phyloP scores from a whole-genome alignment of 2,797 vertebrate genomes.

The Mormyrus hasselquistii region DNA sequence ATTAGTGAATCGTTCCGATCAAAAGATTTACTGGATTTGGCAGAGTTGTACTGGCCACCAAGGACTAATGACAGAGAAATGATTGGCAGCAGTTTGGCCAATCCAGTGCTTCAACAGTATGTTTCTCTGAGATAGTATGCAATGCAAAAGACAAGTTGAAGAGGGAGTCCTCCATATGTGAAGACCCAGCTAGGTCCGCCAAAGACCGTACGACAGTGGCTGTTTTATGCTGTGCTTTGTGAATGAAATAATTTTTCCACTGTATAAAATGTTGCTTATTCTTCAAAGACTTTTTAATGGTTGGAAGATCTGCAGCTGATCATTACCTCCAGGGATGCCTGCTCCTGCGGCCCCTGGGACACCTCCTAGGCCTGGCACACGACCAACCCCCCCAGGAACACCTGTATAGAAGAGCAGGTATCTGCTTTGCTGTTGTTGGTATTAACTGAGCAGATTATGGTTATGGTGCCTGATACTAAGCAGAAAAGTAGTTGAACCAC shows the following conservation, averaged over 20 bases:
- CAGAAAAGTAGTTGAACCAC: neutral
- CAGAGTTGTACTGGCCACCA: neutral
- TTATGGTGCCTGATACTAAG: neutral
- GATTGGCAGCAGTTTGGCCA: neutral
- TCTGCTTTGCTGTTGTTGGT: neutral
- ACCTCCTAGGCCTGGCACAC: neutral
- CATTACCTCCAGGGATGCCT: neutral
- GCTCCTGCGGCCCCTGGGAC: neutral
- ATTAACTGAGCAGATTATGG: neutral
- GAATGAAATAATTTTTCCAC: neutral
- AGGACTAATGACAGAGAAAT: neutral
- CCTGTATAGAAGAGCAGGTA: neutral
- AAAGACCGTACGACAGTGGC: neutral
- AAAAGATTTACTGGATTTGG: neutral
- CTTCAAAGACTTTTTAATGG: neutral
- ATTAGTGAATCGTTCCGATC: neutral
- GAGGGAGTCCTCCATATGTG: neutral
- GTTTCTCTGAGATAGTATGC: neutral
- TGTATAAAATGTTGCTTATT: neutral
- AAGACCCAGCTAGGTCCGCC: neutral
- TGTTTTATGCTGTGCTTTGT: neutral
- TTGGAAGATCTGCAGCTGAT: neutral
- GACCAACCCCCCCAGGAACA: neutral
- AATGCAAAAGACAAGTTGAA: neutral
- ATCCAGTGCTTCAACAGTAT: neutral